Conservation (phyloP, 2,888 invertebrate genomes). For the Cerastoderma edule region DNA sequence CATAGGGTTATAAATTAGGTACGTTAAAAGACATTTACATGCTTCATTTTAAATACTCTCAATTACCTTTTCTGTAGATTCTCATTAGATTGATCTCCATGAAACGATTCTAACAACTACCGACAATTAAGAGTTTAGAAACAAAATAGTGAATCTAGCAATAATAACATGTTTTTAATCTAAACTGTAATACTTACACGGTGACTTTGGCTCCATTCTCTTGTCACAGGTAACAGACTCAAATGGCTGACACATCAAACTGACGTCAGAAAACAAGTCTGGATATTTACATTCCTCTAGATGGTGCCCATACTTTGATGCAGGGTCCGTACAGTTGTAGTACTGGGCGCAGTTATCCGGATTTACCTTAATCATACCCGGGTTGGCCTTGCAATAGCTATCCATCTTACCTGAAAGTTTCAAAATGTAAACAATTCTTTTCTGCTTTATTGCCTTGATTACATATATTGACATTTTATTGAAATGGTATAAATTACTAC, state of each 20-base stretch:
- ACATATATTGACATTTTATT: too few relatives aligned
- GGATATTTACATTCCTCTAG: constrained; percentile 60
- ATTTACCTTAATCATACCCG: constrained; percentile 42
- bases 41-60: too few relatives aligned
- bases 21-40: too few relatives aligned
- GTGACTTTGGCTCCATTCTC: constrained; percentile 58
- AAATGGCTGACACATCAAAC: constrained; percentile 50
- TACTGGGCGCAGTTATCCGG: constrained; percentile 60
- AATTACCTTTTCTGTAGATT: too few relatives aligned
- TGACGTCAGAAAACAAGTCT: constrained; percentile 55
- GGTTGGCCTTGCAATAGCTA: constrained; percentile 60
- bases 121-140: too few relatives aligned
- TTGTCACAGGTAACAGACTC: constrained; percentile 54
- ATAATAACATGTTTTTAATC: too few relatives aligned
- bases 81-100: too few relatives aligned
- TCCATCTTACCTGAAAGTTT: constrained; percentile 44
- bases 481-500: too few relatives aligned
- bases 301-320: constrained; percentile 22
- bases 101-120: too few relatives aligned
- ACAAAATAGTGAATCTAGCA: neutral
- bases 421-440: too few relatives aligned
- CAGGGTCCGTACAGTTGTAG: constrained; percentile 54
- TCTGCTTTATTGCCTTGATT: too few relatives aligned
- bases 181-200: constrained; percentile 59
- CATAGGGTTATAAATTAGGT: neutral